Conservation (phyloP, 2,113 vertebrate genomes). For the Electrona antarctica region DNA sequence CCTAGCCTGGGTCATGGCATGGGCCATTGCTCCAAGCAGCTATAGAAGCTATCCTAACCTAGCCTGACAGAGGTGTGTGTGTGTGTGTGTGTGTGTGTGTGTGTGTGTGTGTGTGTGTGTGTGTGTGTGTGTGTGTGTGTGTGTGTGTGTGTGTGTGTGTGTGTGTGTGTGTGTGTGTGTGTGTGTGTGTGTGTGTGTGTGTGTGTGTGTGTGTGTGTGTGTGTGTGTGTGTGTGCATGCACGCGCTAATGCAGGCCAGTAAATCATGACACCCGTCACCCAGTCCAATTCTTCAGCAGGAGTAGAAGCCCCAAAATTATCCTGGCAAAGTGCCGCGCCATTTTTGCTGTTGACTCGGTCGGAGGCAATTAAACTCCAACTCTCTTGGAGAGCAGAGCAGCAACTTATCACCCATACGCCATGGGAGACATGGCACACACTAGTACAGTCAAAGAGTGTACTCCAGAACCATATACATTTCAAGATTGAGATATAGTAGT, state of each 20-base stretch:
- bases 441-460: not conserved
- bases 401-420: slow-evolving; percentile 4
- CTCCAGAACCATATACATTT: not conserved
- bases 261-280: slow-evolving; percentile 23
- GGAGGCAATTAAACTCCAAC: not conserved
- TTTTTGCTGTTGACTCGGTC: slow-evolving; percentile 10
- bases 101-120: too few relatives aligned
- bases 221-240: too few relatives aligned
- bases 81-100: too few relatives aligned
- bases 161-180: slow-evolving; percentile 11
- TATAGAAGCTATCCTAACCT: slow-evolving; percentile 39
- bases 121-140: slow-evolving; percentile 20
- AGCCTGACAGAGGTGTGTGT: slow-evolving; percentile 52
- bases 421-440: not conserved
- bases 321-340: slow-evolving; percentile 12
- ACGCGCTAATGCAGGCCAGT: slow-evolving; percentile 12
- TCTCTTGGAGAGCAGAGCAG: slow-evolving; percentile 1
- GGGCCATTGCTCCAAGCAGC: too few relatives aligned
- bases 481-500: slow-evolving; percentile 3
- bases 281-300: not conserved
- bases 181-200: too few relatives aligned
- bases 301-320: slow-evolving; percentile 9
- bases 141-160: not conserved
- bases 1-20: too few relatives aligned
- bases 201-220: slow-evolving; percentile 20